A percentile compares a stretch with the other conserved stretches of the same genome.
phyloP scores from a whole-genome alignment of 1,140 invertebrate genomes.

The Drosophila ercepeae region DNA sequence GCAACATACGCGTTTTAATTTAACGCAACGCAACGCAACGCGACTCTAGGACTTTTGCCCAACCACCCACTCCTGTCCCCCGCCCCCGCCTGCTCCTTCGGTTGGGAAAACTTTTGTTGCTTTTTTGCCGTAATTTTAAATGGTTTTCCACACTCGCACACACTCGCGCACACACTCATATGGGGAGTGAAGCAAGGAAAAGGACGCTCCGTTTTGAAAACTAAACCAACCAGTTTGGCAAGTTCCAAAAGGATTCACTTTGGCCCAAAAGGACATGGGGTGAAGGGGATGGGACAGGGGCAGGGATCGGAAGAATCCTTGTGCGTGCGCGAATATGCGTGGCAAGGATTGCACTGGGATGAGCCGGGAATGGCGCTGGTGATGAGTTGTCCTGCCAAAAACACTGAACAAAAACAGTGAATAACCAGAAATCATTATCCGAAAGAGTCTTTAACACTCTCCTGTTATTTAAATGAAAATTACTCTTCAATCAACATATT shows the following conservation, averaged over 20 bases:
- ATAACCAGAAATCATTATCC: no score
- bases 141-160: constrained; percentile 56
- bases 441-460: no score
- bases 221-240: constrained; percentile 74
- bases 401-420: constrained; percentile 22
- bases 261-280: constrained; percentile 27
- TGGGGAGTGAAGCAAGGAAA: constrained; percentile 5
- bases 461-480: no score
- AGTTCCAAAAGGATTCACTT: constrained; percentile 61
- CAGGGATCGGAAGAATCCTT: constrained; percentile 17
- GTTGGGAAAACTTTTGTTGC: constrained; percentile 63
- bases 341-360: constrained; percentile 49
- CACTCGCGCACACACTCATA: constrained; percentile 3
- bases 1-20: constrained; percentile 81
- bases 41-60: constrained; percentile 32
- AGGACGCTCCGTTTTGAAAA: constrained; percentile 50
- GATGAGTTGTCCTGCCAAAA: constrained; percentile 29
- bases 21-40: constrained; percentile 63
- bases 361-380: constrained; percentile 30
- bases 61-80: constrained; percentile 1
- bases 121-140: constrained; percentile 76
- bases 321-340: constrained; percentile 60
- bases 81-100: constrained; percentile 4
- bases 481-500: not conserved
- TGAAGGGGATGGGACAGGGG: not conserved